Base-by-base conservation (phyloP, 2,113 vertebrate genomes). In the Orycteropus afer region DNA sequence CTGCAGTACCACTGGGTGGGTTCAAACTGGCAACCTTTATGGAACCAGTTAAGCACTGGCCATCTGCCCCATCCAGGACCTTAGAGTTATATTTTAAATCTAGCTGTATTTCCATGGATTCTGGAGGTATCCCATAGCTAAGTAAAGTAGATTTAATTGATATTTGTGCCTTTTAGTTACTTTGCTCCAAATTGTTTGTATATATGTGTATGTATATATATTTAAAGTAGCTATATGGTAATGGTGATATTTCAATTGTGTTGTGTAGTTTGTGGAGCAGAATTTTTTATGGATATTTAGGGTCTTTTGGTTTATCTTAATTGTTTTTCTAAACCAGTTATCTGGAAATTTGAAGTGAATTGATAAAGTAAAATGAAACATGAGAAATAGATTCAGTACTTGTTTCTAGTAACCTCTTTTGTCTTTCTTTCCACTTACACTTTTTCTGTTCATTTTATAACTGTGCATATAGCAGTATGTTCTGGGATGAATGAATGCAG, bases 11-110 rank as follows among this genome's bases (percentile, higher is more conserved):
- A n/a, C n/a, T n/a, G n/a, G n/a, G n/a, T n/a, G n/a, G n/a, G n/a
- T n/a, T n/a, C n/a, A n/a, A n/a, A n/a, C n/a, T n/a, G n/a, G n/a
- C n/a, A n/a, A n/a, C n/a, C n/a, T n/a, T n/a, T n/a, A n/a, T n/a
- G n/a, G n/a, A n/a, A n/a, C n/a, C n/a, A n/a, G n/a, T n/a, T n/a
- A n/a, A n/a, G n/a, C n/a, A n/a, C n/a, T n/a, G n/a, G n/a, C n/a
- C n/a, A n/a, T n/a, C n/a, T n/a, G n/a, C n/a, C n/a, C n/a, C n/a
- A n/a, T n/a, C n/a, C n/a, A n/a, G n/a, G n/a, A n/a, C n/a, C n/a
- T n/a, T n/a, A n/a, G n/a, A n/a, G n/a, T n/a, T 3, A 2, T 76
- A 89, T 89, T 96, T 93, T 80, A 93, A 82, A 93, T 61, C 1
- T 67, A 23, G 6, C 83, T 89, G 49, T 93, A 27, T 47, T 87